These are phyloP conservation scores for Macquaria australasica DNA, from an alignment of 2,113 vertebrate genomes.

Conservation along the genomic window DNA sequence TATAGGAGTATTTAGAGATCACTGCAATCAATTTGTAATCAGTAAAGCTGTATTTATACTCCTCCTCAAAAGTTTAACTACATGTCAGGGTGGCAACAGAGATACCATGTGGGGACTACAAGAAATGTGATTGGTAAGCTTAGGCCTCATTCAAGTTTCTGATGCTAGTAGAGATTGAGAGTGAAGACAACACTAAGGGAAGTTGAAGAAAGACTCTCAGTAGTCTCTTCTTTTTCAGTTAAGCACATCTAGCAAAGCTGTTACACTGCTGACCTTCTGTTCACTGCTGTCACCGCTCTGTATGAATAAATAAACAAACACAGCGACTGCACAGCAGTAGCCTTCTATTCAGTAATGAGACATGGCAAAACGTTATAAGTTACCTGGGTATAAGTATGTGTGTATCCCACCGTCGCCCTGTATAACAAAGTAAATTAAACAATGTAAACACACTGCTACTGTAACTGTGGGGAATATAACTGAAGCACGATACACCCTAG, in stretches of 20 bases:
- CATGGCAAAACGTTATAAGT: not conserved
- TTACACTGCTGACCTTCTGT: not conserved
- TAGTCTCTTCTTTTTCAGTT: not conserved
- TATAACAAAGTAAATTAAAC: constrained; percentile 1
- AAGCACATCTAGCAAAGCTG: not conserved
- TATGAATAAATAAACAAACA: not conserved
- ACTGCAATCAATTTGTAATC: not conserved
- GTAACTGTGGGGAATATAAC: not conserved
- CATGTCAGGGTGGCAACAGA: not conserved
- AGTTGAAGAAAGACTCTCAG: not conserved
- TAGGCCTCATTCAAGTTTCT: not conserved
- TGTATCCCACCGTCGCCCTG: not conserved
- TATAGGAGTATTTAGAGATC: not conserved
- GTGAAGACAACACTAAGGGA: not conserved
- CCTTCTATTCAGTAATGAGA: not conserved
- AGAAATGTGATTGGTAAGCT: not conserved
- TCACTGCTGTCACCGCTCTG: not conserved
- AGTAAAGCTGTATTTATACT: not conserved
- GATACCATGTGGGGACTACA: not conserved
- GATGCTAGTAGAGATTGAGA: not conserved
- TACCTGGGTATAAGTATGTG: not conserved
- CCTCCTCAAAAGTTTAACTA: not conserved
- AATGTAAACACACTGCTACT: constrained; percentile 25
- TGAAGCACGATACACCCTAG: not conserved
- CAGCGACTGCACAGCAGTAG: not conserved